Percentiles rank a stretch among this genome's conserved stretches.
Conservation (phyloP, 2,888 invertebrate genomes). For the Tenthredo scrophulariae region DNA sequence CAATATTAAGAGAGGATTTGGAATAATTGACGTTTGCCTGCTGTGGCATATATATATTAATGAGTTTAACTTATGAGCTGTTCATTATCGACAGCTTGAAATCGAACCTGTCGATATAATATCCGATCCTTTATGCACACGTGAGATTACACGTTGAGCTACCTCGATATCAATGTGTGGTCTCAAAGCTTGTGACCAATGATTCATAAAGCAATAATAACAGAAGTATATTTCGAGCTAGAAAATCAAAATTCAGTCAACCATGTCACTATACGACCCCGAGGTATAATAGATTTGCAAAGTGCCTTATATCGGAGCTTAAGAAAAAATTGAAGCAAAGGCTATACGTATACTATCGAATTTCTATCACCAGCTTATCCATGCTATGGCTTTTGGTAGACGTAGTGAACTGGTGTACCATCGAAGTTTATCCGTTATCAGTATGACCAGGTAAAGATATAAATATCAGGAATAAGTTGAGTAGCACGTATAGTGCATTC, state of each 20-base stretch:
- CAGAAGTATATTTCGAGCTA: neutral
- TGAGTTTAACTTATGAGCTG: constrained; percentile 21
- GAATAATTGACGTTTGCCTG: constrained; percentile 15
- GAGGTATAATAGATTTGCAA: neutral
- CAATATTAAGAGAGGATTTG: neutral
- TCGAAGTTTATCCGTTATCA: neutral
- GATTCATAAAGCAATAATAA: neutral
- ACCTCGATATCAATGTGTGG: constrained; percentile 41
- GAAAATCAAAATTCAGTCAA: neutral
- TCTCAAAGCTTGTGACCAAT: neutral
- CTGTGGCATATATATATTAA: constrained; percentile 24
- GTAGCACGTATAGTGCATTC: constrained; percentile 30
- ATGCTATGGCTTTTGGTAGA: neutral
- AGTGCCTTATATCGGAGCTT: neutral
- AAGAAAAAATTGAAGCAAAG: neutral
- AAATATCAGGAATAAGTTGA: constrained; percentile 21
- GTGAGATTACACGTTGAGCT: neutral
- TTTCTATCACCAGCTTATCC: neutral
- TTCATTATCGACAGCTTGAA: constrained; percentile 43
- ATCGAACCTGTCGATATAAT: constrained; percentile 38
- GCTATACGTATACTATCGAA: neutral
- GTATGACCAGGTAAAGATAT: neutral
- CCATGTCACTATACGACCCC: neutral
- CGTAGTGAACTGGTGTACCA: neutral
- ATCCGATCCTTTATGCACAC: neutral